phyloP scores from a whole-genome alignment of 2,888 invertebrate genomes.

The Dasypogon diadema region DNA sequence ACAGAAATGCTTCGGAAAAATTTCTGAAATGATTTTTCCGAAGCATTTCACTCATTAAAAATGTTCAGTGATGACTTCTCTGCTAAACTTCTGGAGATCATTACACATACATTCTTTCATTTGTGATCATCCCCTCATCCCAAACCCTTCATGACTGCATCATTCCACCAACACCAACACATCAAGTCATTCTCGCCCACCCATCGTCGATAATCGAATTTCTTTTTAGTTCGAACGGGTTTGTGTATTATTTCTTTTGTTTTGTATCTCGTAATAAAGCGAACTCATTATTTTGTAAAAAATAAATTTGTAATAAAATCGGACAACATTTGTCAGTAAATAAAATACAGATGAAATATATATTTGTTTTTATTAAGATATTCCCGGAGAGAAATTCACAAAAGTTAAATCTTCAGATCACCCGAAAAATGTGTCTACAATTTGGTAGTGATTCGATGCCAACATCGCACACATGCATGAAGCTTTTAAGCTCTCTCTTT shows the following conservation, averaged over 20 bases:
- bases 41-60: constrained; percentile 15
- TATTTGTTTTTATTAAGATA: too few relatives aligned
- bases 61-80: constrained; percentile 27
- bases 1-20: constrained; percentile 19
- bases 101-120: too few relatives aligned
- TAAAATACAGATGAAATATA: not conserved
- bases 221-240: constrained; percentile 18
- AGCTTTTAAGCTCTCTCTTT: too few relatives aligned
- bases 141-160: too few relatives aligned
- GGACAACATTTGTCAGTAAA: constrained; percentile 48
- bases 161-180: too few relatives aligned
- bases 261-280: constrained; percentile 6
- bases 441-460: too few relatives aligned
- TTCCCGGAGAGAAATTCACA: too few relatives aligned
- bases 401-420: too few relatives aligned
- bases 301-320: constrained; percentile 46
- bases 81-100: constrained; percentile 13
- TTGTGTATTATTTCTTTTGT: constrained; percentile 17
- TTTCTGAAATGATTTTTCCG: not conserved
- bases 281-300: constrained; percentile 38
- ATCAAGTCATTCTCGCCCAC: constrained; percentile 8
- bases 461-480: too few relatives aligned
- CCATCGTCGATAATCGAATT: too few relatives aligned
- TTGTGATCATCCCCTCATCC: too few relatives aligned
- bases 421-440: too few relatives aligned